Base-by-base conservation (phyloP, 1,140 invertebrate species). In the Drosophila prosaltans region DNA sequence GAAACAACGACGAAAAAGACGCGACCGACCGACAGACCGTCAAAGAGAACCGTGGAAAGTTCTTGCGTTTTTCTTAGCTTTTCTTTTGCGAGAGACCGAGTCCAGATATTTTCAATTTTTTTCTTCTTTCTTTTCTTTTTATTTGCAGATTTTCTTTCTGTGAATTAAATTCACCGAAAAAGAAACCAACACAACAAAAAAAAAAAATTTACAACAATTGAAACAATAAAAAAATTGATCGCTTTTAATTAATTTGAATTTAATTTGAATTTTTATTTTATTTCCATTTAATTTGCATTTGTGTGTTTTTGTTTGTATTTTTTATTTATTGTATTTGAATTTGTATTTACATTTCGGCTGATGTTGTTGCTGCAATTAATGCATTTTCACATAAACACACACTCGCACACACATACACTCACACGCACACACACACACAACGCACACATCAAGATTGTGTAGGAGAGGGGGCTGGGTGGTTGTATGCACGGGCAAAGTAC, bases 221-320 rank as follows among this genome's bases (percentile, higher is more conserved):
- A 80, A 88, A 86, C 80, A 88, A 88, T 72, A 88, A 88, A 88
- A 88, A 88, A 88, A 77, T 84, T 79, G 10, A 68, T 51, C 45
- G 69, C 78, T 83, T 84, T 48, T 69, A 70, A 72, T 75, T 72
- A 78, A 62, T 81, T 74, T 81, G 51, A 48, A 57, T 84, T 73
- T 80, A 63, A 74, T 72, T 57, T 40, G 11, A 43, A 51, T 70
- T 68, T 71, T 79, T 68, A 75, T 70, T 74, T 43, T 30, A 66
- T 79, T 73, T 71, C 60, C 30, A 72, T 74, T 81, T 75, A 39
- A 72, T 78, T 78, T 78, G 67, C 74, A 65, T 73, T 72, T 62
- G 16, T 65, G 21, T 84, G 64, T 81, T 75, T 85, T 72, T 79
- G 73, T 86, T 82, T 86, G 67, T 88, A 77, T 86, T 86, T 86